Conservation (phyloP, 2,888 invertebrate species). For the Actias luna region DNA sequence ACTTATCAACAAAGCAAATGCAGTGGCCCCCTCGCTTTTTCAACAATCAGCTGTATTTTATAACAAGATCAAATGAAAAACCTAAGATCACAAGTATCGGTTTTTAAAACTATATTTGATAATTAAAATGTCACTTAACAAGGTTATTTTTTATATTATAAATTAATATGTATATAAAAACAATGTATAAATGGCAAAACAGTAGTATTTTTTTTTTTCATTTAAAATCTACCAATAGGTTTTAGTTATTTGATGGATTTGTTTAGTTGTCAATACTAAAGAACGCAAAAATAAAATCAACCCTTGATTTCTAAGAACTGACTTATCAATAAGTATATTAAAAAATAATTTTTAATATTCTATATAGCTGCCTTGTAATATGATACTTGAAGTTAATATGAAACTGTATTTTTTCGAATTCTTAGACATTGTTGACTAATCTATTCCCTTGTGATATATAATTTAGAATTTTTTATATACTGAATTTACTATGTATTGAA, state of each 20-base stretch:
- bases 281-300: neutral
- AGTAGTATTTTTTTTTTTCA: neutral
- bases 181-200: neutral
- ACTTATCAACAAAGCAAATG: conserved; percentile 36
- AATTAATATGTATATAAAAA: too few species aligned
- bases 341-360: neutral
- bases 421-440: neutral
- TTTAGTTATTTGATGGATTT: neutral
- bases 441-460: neutral
- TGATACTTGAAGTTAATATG: neutral
- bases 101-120: neutral
- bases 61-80: conserved; percentile 21
- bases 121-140: too few species aligned
- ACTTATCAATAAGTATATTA: neutral
- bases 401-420: neutral
- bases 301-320: too few species aligned
- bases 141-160: too few species aligned
- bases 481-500: neutral
- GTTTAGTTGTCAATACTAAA: neutral
- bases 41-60: conserved; percentile 56
- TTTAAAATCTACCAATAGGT: neutral
- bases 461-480: neutral
- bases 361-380: neutral
- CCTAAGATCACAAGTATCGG: neutral
- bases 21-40: conserved; percentile 58